Conservation (phyloP, 2,113 vertebrate species). For the Rhinoderma darwinii region DNA sequence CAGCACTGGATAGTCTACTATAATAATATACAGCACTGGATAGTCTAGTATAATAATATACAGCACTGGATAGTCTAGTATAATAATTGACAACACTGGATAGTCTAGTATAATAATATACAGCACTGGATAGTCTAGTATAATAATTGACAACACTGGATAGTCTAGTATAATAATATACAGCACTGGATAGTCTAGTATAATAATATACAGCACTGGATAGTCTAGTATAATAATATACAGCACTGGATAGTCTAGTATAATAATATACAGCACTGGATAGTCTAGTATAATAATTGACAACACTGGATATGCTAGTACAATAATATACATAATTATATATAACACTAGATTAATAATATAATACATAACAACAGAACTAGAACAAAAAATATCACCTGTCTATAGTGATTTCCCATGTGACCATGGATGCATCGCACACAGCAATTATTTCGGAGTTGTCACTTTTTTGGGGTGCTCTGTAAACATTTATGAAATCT, state of each 20-base stretch:
- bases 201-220: background rate
- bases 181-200: background rate
- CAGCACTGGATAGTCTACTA: background rate
- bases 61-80: background rate
- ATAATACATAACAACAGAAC: background rate
- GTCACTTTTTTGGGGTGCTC: background rate
- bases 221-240: background rate
- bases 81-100: background rate
- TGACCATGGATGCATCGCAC: background rate
- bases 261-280: background rate
- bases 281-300: background rate
- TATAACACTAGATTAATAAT: background rate
- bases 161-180: background rate
- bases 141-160: background rate
- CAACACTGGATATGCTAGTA: background rate
- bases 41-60: background rate
- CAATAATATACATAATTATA: background rate
- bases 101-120: background rate
- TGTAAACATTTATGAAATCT: background rate
- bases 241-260: background rate
- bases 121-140: background rate
- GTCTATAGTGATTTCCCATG: constrained; percentile 3
- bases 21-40: background rate
- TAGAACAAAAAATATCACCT: background rate
- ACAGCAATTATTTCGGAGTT: background rate